Evolutionary conservation across 2,888 invertebrate species (phyloP), one percentile per base, ranked within the genome.

Genomic region (Tetranychus truncatus): DNA sequence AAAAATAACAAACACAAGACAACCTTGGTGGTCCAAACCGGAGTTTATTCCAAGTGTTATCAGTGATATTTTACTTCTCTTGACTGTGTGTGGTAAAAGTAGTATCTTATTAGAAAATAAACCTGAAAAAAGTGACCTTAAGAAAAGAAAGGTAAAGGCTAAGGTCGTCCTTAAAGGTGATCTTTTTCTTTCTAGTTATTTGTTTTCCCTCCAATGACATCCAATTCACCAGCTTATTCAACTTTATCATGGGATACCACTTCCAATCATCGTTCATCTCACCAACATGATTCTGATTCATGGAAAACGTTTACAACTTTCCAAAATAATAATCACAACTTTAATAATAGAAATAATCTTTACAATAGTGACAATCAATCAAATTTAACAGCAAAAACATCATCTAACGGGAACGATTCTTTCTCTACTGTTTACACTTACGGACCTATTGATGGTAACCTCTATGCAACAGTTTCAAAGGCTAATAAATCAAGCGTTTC

Each of bases 381-480:
- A 55, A 55, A 55, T 9, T 9, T 9, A 55, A 15, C 55, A 55
- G 9, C 55, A 55, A 55, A 9, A 9, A 55, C 15, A 15, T 55
- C 55, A 9, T 55, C 15, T 55, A 55, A 55, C 15, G 15, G 15
- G 15, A 55, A 15, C 15, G 55, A 55, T 55, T 55, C 55, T 34
- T 55, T 15, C 55, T 55, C 55, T 15, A 55, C 55, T 55, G 55
- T 55, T 66, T 90, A 91, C 83, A 90, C 90, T 72, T 89, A 89
- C 82, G 91, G 91, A 67, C 92, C 92, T 71, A 85, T 92, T 80
- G 92, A 92, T 88, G 92, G 92, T 80, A 92, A 91, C 81, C 88
- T 92, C 81, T 92, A 93, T 87, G 92, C 92, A 75, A 84, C 84
- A 66, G 83, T 85, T 75, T 80, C 81, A 79, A 84, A 84, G 80